Evolutionary conservation across 2,113 vertebrate species (phyloP), one percentile per base, ranked within the genome.

Genomic region (Cheirogaleus medius): DNA sequence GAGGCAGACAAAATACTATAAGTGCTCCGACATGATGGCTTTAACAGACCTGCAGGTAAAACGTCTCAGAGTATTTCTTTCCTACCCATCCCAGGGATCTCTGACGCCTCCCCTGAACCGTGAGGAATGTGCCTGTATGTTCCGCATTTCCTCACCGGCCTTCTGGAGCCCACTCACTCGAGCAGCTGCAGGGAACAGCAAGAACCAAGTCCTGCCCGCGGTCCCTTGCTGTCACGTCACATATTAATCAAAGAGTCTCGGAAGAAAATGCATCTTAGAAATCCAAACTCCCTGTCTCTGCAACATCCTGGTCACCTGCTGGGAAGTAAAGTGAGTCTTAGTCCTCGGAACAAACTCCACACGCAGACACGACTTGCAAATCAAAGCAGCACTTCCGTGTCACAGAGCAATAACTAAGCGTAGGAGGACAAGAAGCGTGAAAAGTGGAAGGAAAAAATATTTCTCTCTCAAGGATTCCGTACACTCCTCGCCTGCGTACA

Each of bases 41-140:
- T 95, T 85, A 80, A 37, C 95, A 98, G 95, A 94, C 27, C 0
- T 23, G 4, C 60, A 42, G 27, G 20, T 83, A 58, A 95, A 87
- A 60, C 66, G 60, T 92, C 92, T 92, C 87, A 14, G 74, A 80
- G 76, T 91, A 90, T 60, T 97, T 97, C 87, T 91, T 64, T 80
- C 52, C 42, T 92, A 8, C 8, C 52, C 37, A 3, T 93, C 90
- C 97, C 86, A 91, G 68, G 47, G 56, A 91, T 93, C 87, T 87
- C 60, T 87, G 54, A 83, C 71, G 77, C 78, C 54, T 95, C 21
- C 18, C 20, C 42, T 56, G 69, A 89, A 87, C n/a, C 69, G 14
- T 78, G 64, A 90, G 78, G 27, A 97, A 95, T 82, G 64, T 39
- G 34, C 58, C 58, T 39, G 87, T 76, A 71, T 66, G 92, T 47